phyloP scores from a whole-genome alignment of 1,140 invertebrate species.

The Lordiphosa clarofinis region DNA sequence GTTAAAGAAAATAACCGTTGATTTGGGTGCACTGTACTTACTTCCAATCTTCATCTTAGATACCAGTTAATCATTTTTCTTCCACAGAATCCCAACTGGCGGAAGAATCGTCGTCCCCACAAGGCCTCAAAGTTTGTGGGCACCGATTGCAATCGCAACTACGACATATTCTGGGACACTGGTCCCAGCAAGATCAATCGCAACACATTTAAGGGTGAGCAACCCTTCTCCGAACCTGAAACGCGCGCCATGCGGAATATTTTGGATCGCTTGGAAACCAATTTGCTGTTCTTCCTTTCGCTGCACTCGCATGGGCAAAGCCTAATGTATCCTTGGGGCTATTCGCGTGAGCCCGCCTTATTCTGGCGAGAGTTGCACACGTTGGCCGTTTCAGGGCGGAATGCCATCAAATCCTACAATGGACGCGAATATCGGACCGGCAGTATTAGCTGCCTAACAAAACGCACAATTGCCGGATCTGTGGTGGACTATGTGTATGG shows the following conservation, averaged over 20 bases:
- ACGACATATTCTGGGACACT: slow-evolving; percentile 84
- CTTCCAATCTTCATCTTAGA: neutral
- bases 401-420: slow-evolving; percentile 80
- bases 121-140: slow-evolving; percentile 81
- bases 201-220: slow-evolving; percentile 85
- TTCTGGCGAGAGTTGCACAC: slow-evolving; percentile 60
- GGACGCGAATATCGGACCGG: slow-evolving; percentile 80
- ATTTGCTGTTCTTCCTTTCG: slow-evolving; percentile 84
- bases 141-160: slow-evolving; percentile 86
- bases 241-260: slow-evolving; percentile 83
- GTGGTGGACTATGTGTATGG: slow-evolving; percentile 87
- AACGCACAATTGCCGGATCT: slow-evolving; percentile 84
- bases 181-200: slow-evolving; percentile 82
- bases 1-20: too few relatives aligned
- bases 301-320: slow-evolving; percentile 85
- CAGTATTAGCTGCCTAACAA: slow-evolving; percentile 62
- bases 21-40: too few relatives aligned
- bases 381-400: slow-evolving; percentile 78
- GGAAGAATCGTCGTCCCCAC: slow-evolving; percentile 80
- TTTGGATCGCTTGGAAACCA: slow-evolving; percentile 80
- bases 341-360: slow-evolving; percentile 78
- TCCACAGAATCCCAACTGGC: slow-evolving; percentile 80
- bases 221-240: slow-evolving; percentile 89
- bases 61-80: neutral
- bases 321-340: slow-evolving; percentile 84